Conservation (phyloP, 2,888 invertebrate genomes). For the Morpho deidamia region DNA sequence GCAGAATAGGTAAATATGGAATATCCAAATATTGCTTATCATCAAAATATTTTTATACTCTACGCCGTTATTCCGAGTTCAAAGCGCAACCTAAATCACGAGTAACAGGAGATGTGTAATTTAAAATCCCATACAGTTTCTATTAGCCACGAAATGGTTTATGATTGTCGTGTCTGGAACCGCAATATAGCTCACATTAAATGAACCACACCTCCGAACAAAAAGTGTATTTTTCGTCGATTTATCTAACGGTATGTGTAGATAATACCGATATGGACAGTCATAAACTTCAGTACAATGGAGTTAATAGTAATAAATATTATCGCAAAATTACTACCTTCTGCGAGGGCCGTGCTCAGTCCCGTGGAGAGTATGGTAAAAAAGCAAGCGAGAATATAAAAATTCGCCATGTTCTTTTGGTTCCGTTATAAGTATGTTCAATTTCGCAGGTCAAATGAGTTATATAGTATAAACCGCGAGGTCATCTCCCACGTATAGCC, state of each 20-base stretch:
- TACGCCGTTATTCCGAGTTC: too few relatives aligned
- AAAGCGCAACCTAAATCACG: too few relatives aligned
- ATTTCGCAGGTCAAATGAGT: constrained; percentile 45
- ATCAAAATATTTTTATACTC: too few relatives aligned
- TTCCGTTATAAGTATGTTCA: constrained; percentile 44
- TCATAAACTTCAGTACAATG: constrained; percentile 9
- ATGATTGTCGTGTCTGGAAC: not conserved
- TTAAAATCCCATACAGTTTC: not conserved
- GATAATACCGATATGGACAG: constrained; percentile 26
- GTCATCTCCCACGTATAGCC: constrained; percentile 52
- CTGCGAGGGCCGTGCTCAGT: constrained; percentile 36
- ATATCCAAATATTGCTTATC: too few relatives aligned
- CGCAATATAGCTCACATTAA: constrained; percentile 1
- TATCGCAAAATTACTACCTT: constrained; percentile 50
- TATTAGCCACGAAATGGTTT: not conserved
- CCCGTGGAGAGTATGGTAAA: constrained; percentile 31
- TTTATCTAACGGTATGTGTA: constrained; percentile 22
- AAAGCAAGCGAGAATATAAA: constrained; percentile 16
- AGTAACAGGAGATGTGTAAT: not conserved
- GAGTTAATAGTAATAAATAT: constrained; percentile 37
- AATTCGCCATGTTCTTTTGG: constrained; percentile 43
- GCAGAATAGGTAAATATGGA: too few relatives aligned
- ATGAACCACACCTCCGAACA: not conserved
- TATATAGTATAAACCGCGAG: constrained; percentile 65
- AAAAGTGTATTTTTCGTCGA: constrained; percentile 4